phyloP scores from a whole-genome alignment of 2,888 invertebrate species.

The Lycocerus yunnanus region DNA sequence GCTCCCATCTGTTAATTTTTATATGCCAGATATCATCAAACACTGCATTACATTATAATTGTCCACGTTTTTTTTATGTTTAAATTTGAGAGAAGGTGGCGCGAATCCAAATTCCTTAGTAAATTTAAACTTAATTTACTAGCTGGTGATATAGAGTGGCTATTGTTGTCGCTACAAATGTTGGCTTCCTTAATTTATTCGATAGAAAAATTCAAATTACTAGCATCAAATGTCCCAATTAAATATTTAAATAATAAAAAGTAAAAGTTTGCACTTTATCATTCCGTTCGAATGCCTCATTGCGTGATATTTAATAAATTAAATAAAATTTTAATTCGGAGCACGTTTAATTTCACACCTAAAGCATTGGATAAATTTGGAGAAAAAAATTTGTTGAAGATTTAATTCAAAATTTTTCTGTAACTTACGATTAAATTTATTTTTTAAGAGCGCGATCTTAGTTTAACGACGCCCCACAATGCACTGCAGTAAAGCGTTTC shows the following conservation, averaged over 20 bases:
- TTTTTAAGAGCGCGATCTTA: slow-evolving; percentile 11
- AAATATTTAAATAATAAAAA: not conserved
- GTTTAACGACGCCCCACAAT: slow-evolving; percentile 13
- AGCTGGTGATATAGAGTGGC: not conserved
- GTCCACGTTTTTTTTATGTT: slow-evolving; percentile 10
- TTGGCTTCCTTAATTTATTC: slow-evolving; percentile 3
- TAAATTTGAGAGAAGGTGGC: slow-evolving; percentile 20
- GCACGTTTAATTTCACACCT: not conserved
- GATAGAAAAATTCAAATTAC: not conserved
- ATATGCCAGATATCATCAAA: not conserved
- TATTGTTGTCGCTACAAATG: slow-evolving; percentile 9
- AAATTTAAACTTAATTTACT: slow-evolving; percentile 17
- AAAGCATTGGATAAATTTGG: not conserved
- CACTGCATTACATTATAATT: slow-evolving; percentile 14
- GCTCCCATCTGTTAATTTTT: slow-evolving; percentile 13
- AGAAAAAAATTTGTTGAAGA: not conserved
- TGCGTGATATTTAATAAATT: not conserved
- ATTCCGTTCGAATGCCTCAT: not conserved
- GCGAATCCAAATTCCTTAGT: slow-evolving; percentile 17
- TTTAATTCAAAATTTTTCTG: slow-evolving; percentile 1
- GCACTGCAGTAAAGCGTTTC: slow-evolving; percentile 17
- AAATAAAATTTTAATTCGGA: not conserved
- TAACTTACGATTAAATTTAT: not conserved
- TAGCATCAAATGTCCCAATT: not conserved
- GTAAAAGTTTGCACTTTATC: not conserved